Base-by-base conservation (phyloP, 2,797 vertebrate genomes). In the Enteromius treurensis region DNA sequence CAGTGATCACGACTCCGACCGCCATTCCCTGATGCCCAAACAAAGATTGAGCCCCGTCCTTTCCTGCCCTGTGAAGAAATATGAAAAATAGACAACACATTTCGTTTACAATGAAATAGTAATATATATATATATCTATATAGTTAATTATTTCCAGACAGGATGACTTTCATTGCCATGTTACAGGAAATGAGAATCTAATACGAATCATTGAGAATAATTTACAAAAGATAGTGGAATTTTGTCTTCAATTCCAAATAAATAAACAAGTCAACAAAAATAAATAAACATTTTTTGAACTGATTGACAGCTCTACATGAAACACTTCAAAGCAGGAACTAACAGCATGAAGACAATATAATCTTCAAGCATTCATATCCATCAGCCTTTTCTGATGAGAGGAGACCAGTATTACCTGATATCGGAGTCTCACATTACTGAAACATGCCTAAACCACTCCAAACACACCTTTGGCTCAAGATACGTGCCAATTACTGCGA, bases 21-120 rank as follows among this genome's bases (percentile, higher is more conserved):
- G 0, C 98, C 98, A 34, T 99, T 99, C 81, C 98, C 98, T 26
- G 98, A 99, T 0, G 98, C 98, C 98, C 98, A 99, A 7, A 99
- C 98, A 74, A 98, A 99, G 90, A 99, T 96, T 76, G 98, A 99
- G 86, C 98, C 98, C 0, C 96, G 96, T 69, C 96, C 96, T 88
- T 97, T 97, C 89, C 98, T 96, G 67, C 98, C 98, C 98, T 99
- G 93, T 90, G 85, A 81, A 93, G 21, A 77, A 78, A 45, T 21
- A 80, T 85, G 19, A 58, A 29, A 49, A 29, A 6, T 9, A 34
- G 13, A 21, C 2, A 74, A 74, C 49, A 29, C 0, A 2, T 11
- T 47, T 26, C 11, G 45, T 11, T 71, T 49, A 32, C 29, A 0
- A 17, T 49, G 15, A 11, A 73, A 49, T 29, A 47, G 40, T 1